Percentiles rank a stretch among this genome's conserved stretches.
Conservation (phyloP, 2,113 vertebrate genomes). For the Pygoscelis adeliae region DNA sequence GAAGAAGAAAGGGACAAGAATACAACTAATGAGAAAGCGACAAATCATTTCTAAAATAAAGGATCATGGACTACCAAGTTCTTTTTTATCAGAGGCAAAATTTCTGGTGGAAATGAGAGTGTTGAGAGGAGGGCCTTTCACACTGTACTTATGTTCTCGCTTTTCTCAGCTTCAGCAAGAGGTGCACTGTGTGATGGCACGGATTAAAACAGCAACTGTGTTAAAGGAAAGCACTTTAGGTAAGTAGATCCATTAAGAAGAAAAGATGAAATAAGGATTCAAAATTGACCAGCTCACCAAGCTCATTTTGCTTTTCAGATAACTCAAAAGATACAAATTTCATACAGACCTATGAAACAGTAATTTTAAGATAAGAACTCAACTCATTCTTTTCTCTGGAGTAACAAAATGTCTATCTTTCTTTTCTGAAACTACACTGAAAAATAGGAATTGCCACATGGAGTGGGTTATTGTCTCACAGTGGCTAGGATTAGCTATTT, state of each 20-base stretch:
- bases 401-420: neutral
- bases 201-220: neutral
- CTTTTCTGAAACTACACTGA: neutral
- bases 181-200: neutral
- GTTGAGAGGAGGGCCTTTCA: neutral
- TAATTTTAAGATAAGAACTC: neutral
- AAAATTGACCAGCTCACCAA: neutral
- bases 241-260: neutral
- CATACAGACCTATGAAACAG: neutral
- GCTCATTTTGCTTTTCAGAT: neutral
- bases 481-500: neutral
- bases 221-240: neutral
- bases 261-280: slow-evolving; percentile 13
- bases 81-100: neutral
- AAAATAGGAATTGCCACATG: neutral
- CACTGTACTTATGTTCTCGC: neutral
- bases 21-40: neutral
- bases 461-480: neutral
- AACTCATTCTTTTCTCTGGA: neutral
- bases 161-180: neutral
- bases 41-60: neutral
- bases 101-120: neutral
- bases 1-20: neutral
- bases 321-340: neutral
- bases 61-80: neutral